These are phyloP conservation scores for Gulo gulo DNA, from an alignment of 2,113 vertebrate species.

Conservation along the genomic window DNA sequence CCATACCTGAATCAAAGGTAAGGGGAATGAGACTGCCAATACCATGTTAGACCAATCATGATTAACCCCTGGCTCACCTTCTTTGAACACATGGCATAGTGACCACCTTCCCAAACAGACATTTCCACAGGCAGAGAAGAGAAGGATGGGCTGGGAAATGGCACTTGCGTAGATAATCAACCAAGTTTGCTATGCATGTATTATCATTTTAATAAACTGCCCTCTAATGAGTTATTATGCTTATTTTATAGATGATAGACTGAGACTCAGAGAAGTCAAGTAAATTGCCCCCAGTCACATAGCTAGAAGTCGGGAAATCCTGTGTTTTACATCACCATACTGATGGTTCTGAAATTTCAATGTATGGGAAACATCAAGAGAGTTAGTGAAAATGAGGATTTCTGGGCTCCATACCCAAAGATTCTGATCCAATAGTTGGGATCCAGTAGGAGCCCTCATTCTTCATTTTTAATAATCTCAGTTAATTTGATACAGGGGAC, in stretches of 20 bases:
- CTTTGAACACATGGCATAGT: not conserved
- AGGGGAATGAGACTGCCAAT: not conserved
- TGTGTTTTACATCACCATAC: not conserved
- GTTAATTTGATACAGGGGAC: not conserved
- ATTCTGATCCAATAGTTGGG: not conserved
- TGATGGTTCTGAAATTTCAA: conserved; percentile 12
- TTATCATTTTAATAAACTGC: not conserved
- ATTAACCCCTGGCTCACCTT: not conserved
- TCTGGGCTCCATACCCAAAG: not conserved
- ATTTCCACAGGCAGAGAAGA: not conserved
- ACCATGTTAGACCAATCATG: not conserved
- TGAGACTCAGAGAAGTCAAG: not conserved
- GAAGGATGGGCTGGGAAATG: not conserved
- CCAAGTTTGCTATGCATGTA: not conserved
- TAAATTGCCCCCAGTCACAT: not conserved
- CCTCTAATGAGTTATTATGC: not conserved
- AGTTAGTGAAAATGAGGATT: not conserved
- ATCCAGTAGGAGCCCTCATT: not conserved
- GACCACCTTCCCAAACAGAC: not conserved
- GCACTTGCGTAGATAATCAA: not conserved
- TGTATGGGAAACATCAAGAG: not conserved
- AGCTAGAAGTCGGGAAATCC: not conserved
- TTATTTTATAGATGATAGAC: not conserved
- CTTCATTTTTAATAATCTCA: not conserved
- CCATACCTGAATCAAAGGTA: not conserved